These are phyloP conservation scores for Styela plicata DNA, from an alignment of 23 tunicate genomes.

Conservation along the genomic window DNA sequence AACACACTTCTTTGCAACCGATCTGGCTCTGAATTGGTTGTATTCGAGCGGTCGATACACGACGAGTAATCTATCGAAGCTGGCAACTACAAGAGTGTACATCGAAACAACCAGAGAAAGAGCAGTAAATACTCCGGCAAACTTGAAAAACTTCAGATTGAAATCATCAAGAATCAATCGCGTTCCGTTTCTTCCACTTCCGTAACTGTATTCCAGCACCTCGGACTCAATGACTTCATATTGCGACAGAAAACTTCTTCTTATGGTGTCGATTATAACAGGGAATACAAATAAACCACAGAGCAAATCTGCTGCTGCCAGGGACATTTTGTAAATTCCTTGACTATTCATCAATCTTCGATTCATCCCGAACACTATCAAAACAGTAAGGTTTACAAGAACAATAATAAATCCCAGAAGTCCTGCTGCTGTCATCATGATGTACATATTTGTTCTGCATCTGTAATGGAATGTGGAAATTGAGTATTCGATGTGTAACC, in stretches of 20 bases:
- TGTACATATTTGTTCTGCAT: slow-evolving; percentile 13
- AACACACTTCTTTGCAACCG: slow-evolving; percentile 4
- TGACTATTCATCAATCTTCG: slow-evolving; percentile 24
- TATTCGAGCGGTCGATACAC: slow-evolving; percentile 45
- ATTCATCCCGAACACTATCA: slow-evolving; percentile 5
- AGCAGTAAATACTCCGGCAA: slow-evolving; percentile 58
- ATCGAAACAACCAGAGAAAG: slow-evolving; percentile 50
- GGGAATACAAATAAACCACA: slow-evolving; percentile 27
- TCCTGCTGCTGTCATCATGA: slow-evolving; percentile 25
- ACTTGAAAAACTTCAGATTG: slow-evolving; percentile 7
- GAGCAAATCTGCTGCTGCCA: slow-evolving; percentile 26
- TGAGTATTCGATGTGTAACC: too few relatives aligned
- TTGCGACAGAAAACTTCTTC: slow-evolving; percentile 7
- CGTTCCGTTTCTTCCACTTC: slow-evolving; percentile 26
- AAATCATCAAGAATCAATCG: slow-evolving; percentile 7
- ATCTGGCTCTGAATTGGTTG: slow-evolving; percentile 8
- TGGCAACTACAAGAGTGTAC: slow-evolving; percentile 45
- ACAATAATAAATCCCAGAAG: slow-evolving; percentile 16
- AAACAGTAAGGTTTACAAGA: background rate
- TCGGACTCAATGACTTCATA: slow-evolving; percentile 10
- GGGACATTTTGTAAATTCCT: slow-evolving; percentile 33
- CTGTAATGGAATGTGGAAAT: background rate
- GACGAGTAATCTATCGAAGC: slow-evolving; percentile 50
- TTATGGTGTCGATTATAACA: slow-evolving; percentile 3
- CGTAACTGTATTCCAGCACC: slow-evolving; percentile 12